Conservation (phyloP, 2,113 vertebrate genomes). For the Mesocricetus auratus region DNA sequence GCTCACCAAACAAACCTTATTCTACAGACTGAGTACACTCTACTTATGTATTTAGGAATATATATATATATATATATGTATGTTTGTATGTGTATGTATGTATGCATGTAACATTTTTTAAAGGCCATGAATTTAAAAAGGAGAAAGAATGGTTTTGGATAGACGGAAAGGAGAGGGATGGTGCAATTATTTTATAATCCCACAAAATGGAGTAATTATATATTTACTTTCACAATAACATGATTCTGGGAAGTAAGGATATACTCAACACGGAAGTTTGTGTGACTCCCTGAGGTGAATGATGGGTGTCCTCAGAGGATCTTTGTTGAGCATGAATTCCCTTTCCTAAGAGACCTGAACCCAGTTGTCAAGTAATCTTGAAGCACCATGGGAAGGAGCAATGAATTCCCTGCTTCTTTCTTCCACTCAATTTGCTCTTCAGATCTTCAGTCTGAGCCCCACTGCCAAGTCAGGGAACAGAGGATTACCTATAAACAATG, state of each 20-base stretch:
- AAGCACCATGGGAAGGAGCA: background rate
- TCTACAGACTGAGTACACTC: background rate
- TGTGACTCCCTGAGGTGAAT: background rate
- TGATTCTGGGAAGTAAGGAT: background rate
- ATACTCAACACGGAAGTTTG: background rate
- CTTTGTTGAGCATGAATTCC: background rate
- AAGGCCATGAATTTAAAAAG: background rate
- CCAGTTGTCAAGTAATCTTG: background rate
- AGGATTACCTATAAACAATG: background rate
- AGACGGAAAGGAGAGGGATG: background rate
- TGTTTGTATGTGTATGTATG: background rate
- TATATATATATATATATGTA: background rate
- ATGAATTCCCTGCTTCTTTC: background rate
- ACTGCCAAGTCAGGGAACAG: accelerated
- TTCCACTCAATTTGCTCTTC: background rate
- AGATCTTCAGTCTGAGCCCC: background rate
- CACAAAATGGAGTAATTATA: background rate
- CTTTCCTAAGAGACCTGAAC: background rate
- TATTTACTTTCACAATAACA: background rate
- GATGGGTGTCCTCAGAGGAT: background rate
- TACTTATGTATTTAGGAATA: background rate
- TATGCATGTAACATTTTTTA: background rate
- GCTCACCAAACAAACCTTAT: background rate
- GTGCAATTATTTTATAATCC: background rate
- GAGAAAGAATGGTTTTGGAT: background rate